phyloP scores from a whole-genome alignment of 2,113 vertebrate genomes.

The Glaucidium brasilianum region DNA sequence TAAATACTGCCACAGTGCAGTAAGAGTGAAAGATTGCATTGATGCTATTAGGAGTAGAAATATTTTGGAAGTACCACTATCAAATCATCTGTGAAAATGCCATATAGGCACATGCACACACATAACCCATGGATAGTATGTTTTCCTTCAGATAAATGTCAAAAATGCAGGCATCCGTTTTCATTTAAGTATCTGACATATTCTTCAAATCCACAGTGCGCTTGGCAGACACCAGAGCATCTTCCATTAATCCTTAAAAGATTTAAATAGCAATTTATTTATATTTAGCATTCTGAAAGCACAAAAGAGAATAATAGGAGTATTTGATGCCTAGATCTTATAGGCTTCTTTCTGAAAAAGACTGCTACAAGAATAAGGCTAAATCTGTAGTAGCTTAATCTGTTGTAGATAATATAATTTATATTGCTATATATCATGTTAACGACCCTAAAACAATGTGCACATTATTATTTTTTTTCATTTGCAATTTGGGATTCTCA shows the following conservation, averaged over 20 bases:
- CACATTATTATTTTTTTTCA: constrained; percentile 44
- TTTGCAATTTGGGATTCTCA: constrained; percentile 61
- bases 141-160: not conserved
- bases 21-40: not conserved
- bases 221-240: not conserved
- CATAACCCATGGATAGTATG: not conserved
- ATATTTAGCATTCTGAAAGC: constrained; percentile 1
- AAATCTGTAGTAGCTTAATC: constrained; percentile 35
- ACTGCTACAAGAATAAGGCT: not conserved
- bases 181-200: not conserved
- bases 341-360: constrained; percentile 4
- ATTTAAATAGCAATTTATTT: constrained; percentile 2
- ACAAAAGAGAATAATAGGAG: not conserved
- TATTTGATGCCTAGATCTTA: not conserved
- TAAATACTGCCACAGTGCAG: not conserved
- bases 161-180: not conserved
- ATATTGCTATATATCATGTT: constrained; percentile 36
- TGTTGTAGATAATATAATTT: constrained; percentile 58
- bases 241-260: not conserved
- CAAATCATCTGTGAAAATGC: constrained; percentile 19
- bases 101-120: not conserved
- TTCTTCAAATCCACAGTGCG: not conserved
- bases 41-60: not conserved
- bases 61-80: not conserved
- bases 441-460: constrained; percentile 53